Evolutionary conservation across 1,140 invertebrate genomes (phyloP).

Genomic region (Sitophilus oryzae): DNA sequence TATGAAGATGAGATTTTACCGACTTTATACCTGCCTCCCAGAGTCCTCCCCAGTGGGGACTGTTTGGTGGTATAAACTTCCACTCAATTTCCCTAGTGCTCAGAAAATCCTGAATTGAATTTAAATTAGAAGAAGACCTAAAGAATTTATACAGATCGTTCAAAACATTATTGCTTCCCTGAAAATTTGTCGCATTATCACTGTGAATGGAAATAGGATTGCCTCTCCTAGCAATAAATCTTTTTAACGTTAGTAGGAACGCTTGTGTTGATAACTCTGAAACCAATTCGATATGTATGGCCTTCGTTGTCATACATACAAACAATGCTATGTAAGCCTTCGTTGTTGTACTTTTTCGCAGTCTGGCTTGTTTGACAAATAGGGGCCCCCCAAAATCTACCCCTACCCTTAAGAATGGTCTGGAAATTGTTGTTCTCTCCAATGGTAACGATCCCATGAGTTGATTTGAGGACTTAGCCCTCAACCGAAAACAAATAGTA

Average conservation of each 20-base stretch:
- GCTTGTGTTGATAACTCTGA: constrained; percentile 30
- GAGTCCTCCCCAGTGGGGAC: constrained; percentile 11
- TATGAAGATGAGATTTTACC: constrained; percentile 1
- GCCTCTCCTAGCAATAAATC: constrained; percentile 39
- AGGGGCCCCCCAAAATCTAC: constrained; percentile 17
- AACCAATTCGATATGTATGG: constrained; percentile 41
- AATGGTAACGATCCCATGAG: constrained; percentile 3
- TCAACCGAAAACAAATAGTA: constrained; percentile 2
- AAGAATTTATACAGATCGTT: constrained; percentile 26
- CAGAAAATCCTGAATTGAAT: background rate
- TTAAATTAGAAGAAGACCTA: background rate
- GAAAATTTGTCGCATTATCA: constrained; percentile 42
- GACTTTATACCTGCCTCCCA: constrained; percentile 18
- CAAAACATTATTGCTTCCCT: constrained; percentile 26
- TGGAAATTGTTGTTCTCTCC: background rate
- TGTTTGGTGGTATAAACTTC: constrained; percentile 5
- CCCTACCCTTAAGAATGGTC: constrained; percentile 10
- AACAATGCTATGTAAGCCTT: constrained; percentile 26
- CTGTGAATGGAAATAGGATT: constrained; percentile 28
- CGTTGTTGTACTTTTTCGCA: too few species aligned
- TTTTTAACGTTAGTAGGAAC: constrained; percentile 38
- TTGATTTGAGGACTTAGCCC: constrained; percentile 8
- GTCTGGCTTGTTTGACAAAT: too few species aligned
- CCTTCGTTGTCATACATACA: constrained; percentile 29
- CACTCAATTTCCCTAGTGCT: background rate